Evolutionary conservation across 2,113 vertebrate genomes (phyloP).

Genomic region (Manacus vitellinus): DNA sequence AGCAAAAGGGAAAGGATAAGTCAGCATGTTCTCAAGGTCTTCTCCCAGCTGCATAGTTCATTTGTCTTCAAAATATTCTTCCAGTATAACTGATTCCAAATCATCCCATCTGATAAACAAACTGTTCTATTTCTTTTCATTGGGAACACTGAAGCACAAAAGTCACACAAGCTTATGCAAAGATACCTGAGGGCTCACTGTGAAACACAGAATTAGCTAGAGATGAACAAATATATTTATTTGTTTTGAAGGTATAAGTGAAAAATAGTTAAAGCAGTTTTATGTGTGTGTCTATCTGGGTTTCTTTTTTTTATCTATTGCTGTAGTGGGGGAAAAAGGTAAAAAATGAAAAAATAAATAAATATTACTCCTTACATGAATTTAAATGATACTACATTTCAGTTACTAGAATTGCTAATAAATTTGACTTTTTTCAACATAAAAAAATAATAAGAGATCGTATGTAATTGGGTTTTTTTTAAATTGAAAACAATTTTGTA

Average conservation of each 20-base stretch:
- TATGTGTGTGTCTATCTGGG: not conserved
- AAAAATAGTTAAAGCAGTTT: not conserved
- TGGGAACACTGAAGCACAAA: not conserved
- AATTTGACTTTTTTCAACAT: not conserved
- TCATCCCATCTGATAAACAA: not conserved
- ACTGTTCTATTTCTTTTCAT: not conserved
- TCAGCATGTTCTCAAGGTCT: not conserved
- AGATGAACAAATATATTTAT: not conserved
- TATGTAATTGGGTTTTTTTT: fast-evolving
- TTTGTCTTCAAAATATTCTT: slow-evolving; percentile 7
- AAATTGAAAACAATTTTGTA: not conserved
- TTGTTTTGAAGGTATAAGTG: not conserved
- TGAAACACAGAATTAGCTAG: not conserved
- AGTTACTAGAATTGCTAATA: not conserved
- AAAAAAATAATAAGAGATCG: not conserved
- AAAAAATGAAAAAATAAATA: not conserved
- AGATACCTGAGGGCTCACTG: not conserved
- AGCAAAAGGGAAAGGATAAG: not conserved
- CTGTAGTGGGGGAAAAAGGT: not conserved
- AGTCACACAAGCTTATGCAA: not conserved
- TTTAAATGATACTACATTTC: not conserved
- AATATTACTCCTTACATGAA: not conserved
- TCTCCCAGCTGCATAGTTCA: not conserved
- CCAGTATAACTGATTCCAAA: not conserved
- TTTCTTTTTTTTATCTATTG: not conserved